Base-by-base conservation (phyloP, 2,888 invertebrate genomes). In the Orchestes rusci region DNA sequence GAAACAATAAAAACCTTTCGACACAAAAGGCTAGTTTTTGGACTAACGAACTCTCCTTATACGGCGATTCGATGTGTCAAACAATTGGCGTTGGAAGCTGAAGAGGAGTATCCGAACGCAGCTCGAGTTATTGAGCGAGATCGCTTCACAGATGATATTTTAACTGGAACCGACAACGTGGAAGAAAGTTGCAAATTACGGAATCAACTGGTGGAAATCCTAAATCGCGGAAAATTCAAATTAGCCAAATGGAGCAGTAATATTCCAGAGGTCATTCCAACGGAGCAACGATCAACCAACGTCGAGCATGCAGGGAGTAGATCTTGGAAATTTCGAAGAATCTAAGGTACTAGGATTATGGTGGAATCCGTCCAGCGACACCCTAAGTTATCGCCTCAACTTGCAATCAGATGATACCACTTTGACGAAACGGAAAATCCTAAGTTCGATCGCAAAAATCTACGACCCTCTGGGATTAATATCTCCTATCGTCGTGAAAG, bases 391-490 rank as follows among this genome's bases (percentile, higher is more conserved):
- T 10, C 23, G 23, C 5, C 7, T 23, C 23, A 23, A 23, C 10
- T 23, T 23, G 10, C 7, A 5, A 7, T 7, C 7, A 5, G 10
- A 23, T 10, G 10, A 5, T 23, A 23, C 5, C 23, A 10, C 23
- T 10, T 23, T 5, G 23, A 33, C 15, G 4, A 33, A 33, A n/a
- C 15, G 34, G 7, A 16, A 15, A 7, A 33, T 33, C 1, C 15
- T 33, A 7, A 8, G 12, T 7, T 12, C 16, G 8, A 33, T 33
- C 4, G n/a, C 15, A 8, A 8, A 33, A 13, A 33, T 33, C 10
- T 33, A 12, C n/a, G 34, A 33, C 34, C 13, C 16, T 13, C 5
- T 33, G n/a, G 34, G 34, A 4, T 7, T 33, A 8, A 15, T 33
- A 16, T 8, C 12, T 10, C 34, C 34, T 7, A 8, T 13, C n/a